phyloP scores from a whole-genome alignment of 1,140 invertebrate genomes.

The Oedothorax gibbosus region DNA sequence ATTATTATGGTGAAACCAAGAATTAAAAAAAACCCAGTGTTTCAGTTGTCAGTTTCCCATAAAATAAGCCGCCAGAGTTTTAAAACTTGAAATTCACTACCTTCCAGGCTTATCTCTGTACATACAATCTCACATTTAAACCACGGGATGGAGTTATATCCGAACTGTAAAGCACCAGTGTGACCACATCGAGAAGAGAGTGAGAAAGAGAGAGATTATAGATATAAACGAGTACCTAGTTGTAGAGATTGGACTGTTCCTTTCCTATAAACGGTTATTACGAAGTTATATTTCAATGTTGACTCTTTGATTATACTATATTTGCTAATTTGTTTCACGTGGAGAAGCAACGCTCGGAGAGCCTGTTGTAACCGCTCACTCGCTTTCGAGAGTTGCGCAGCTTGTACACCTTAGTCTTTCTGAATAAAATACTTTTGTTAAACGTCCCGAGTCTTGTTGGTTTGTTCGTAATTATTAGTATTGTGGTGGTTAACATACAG shows the following conservation, averaged over 20 bases:
- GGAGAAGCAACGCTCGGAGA: slow-evolving; percentile 13
- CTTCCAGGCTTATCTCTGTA: slow-evolving; percentile 1
- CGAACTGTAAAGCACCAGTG: slow-evolving; percentile 25
- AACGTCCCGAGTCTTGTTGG: neutral
- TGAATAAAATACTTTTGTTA: slow-evolving; percentile 59
- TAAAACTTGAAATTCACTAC: no score
- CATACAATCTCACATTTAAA: slow-evolving; percentile 15
- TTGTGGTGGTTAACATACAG: no score
- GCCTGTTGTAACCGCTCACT: neutral
- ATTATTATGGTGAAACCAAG: no score
- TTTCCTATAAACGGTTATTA: slow-evolving; percentile 32
- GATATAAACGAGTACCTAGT: slow-evolving; percentile 42
- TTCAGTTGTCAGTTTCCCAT: no score
- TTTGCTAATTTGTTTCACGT: slow-evolving; percentile 50
- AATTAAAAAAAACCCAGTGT: no score
- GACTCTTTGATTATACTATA: slow-evolving; percentile 42
- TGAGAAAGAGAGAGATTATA: neutral
- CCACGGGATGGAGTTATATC: neutral
- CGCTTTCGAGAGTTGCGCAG: slow-evolving; percentile 24
- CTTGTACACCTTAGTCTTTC: slow-evolving; percentile 56
- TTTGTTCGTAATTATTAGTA: no score
- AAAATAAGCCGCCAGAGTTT: no score
- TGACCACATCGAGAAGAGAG: slow-evolving; percentile 17
- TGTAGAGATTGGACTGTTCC: slow-evolving; percentile 34
- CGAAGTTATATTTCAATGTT: slow-evolving; percentile 49